Percentiles rank a stretch among this genome's conserved stretches.
Conservation (phyloP, 53 echinoderm and acorn worm species). For the Stichopus horrens region DNA sequence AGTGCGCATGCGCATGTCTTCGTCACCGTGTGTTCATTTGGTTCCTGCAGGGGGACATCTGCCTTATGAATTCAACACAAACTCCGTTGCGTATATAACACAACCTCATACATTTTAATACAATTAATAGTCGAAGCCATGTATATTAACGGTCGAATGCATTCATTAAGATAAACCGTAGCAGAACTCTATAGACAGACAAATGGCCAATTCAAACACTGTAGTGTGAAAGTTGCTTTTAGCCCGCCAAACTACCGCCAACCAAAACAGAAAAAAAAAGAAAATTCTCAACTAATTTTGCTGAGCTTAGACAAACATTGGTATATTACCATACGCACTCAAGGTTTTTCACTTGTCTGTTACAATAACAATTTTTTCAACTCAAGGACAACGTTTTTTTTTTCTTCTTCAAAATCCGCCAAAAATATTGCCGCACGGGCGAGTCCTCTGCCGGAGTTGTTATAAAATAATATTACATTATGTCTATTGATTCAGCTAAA, state of each 20-base stretch:
- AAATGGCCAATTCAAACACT: conserved; percentile 33
- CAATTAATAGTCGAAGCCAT: neutral
- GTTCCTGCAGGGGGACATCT: neutral
- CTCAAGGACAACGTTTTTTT: conserved; percentile 32
- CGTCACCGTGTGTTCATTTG: too few species aligned
- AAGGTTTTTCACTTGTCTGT: conserved; percentile 39
- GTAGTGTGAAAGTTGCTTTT: conserved; percentile 35
- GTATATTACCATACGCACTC: conserved; percentile 29
- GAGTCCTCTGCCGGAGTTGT: conserved; percentile 25
- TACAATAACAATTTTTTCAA: conserved; percentile 37
- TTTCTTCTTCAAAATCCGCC: conserved; percentile 12
- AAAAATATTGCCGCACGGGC: conserved; percentile 39
- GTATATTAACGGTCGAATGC: conserved; percentile 20
- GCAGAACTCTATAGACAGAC: conserved; percentile 14
- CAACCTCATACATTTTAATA: neutral
- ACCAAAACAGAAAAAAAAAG: neutral
- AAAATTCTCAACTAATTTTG: conserved; percentile 40
- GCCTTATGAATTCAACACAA: neutral
- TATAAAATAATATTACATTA: conserved; percentile 43
- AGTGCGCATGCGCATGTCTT: too few species aligned
- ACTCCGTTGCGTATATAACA: neutral
- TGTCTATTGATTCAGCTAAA: conserved; percentile 34
- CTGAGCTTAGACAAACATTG: conserved; percentile 38
- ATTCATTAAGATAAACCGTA: neutral
- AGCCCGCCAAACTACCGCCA: conserved; percentile 19